These are phyloP conservation scores for Actenoides lindsayi DNA, from an alignment of 2,113 vertebrate species.

Conservation along the genomic window DNA sequence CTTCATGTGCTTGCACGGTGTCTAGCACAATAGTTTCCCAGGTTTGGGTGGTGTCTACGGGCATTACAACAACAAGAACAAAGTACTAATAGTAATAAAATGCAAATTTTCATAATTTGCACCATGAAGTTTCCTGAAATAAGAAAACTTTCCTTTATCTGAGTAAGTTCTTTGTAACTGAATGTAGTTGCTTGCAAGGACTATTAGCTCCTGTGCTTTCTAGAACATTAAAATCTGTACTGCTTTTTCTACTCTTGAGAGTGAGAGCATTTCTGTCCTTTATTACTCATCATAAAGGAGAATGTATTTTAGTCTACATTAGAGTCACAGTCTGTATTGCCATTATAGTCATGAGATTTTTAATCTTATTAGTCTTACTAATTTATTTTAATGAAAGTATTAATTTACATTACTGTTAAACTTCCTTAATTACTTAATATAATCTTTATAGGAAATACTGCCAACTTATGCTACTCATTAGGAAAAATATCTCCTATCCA, in stretches of 20 bases:
- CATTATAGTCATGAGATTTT: not conserved
- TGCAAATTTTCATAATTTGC: not conserved
- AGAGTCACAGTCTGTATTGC: not conserved
- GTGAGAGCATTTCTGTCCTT: not conserved
- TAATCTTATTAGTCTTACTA: not conserved
- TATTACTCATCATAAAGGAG: not conserved
- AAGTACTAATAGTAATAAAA: not conserved
- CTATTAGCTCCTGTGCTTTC: not conserved
- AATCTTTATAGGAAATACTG: not conserved
- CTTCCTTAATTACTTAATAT: not conserved
- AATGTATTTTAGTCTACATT: not conserved
- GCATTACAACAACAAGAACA: not conserved
- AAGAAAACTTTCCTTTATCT: not conserved
- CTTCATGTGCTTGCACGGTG: not conserved
- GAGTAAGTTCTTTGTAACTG: not conserved
- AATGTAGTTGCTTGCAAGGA: not conserved
- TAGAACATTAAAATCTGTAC: not conserved
- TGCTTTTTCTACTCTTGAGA: not conserved
- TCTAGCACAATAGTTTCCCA: not conserved
- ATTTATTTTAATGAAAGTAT: slow-evolving; percentile 4
- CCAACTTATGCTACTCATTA: not conserved
- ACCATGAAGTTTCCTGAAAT: not conserved
- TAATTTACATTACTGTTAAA: not conserved
- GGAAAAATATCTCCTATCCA: not conserved
- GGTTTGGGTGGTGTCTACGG: not conserved